These are phyloP conservation scores for Aphrocallistes beatrix DNA, from an alignment of 37 sponge, comb jelly and placozoan genomes.

Conservation along the genomic window DNA sequence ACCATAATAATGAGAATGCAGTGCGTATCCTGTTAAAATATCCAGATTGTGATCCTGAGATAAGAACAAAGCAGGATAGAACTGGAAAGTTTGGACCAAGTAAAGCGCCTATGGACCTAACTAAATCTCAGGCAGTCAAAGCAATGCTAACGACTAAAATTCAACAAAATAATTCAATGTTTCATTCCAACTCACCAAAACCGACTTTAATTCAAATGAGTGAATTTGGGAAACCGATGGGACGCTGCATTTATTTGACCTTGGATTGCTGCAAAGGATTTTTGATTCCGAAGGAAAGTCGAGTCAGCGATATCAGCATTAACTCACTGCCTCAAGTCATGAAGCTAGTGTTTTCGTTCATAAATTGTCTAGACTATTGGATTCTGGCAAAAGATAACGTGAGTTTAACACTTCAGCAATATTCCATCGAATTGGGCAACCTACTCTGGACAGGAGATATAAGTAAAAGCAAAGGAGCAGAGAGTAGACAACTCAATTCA, in stretches of 20 bases:
- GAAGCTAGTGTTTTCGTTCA: not conserved
- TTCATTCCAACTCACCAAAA: not conserved
- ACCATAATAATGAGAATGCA: not conserved
- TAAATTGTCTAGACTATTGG: not conserved
- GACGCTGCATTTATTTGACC: not conserved
- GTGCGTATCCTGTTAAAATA: not conserved
- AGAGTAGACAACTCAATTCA: no score
- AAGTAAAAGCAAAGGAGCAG: not conserved
- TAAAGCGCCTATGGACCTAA: not conserved
- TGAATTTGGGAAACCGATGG: not conserved
- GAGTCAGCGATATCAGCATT: not conserved
- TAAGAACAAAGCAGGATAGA: not conserved
- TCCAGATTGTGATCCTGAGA: not conserved
- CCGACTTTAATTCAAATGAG: not conserved
- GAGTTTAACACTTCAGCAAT: not conserved
- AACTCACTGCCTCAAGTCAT: not conserved
- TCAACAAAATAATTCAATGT: not conserved
- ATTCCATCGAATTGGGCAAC: not conserved
- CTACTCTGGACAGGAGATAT: not conserved
- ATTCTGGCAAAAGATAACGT: not conserved
- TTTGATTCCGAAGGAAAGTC: not conserved
- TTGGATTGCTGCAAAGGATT: not conserved
- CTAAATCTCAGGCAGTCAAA: not conserved
- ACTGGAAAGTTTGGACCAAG: not conserved
- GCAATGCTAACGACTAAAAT: not conserved